Base-by-base conservation (phyloP, 2,888 invertebrate species). In the Idaea biselata region DNA sequence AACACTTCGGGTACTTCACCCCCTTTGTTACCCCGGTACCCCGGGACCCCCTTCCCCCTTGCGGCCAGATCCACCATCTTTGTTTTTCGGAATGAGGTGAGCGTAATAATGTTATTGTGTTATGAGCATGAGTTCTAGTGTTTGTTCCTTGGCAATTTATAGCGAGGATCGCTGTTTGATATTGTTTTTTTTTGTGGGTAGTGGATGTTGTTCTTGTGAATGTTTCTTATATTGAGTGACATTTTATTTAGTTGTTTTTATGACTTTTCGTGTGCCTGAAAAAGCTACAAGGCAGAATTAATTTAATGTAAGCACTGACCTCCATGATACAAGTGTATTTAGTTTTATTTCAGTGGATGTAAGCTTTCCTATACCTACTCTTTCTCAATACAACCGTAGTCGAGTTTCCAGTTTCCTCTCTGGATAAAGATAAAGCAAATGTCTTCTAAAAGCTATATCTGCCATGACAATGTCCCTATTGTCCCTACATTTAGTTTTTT, bases 21-120 rank as follows among this genome's bases (percentile, higher is more conserved):
- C 58, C 32, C 60, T 18, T 62, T 63, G 61, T 61, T 60, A 62
- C 60, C 59, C 14, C 58, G 18, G 33, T 11, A 60, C 64, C 59
- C 11, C 44, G 31, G 60, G 58, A 32, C 18, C n/a, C 55, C 59
- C 56, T 61, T 57, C 60, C 25, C 64, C 60, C 56, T 55, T 58
- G 60, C 60, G 11, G 14, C 44, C 44, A 44, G 44, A 54, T 63
- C 63, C 81, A 79, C 86, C 84, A 81, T 85, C 84, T 86, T 86
- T 84, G 85, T 84, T 86, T 81, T 82, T 76, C 77, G 78, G 77
- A 75, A 81, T 77, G 84, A 84, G 81, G 83, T 81, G 82, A 76
- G 77, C 74, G 78, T 78, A 78, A 79, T 77, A 73, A 70, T 74
- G 74, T 77, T 74, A 73, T 73, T 68, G 74, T 76, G 74, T 77